Conservation (phyloP, 2,888 invertebrate genomes). For the Eulithis prunata region DNA sequence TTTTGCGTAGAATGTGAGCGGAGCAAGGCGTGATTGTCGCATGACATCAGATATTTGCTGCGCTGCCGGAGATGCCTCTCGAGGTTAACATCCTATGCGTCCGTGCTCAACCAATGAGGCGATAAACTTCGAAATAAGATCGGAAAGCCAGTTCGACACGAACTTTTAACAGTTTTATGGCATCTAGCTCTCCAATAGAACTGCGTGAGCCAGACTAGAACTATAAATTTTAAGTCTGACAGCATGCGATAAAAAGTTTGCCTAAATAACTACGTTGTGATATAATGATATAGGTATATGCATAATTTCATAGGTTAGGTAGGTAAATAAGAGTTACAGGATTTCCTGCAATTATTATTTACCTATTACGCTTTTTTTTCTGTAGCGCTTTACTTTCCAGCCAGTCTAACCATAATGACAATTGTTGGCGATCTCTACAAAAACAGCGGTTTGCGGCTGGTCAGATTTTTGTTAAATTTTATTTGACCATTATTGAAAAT, state of each 20-base stretch:
- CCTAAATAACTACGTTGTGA: not conserved
- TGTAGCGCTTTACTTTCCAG: not conserved
- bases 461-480: not conserved
- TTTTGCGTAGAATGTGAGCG: slow-evolving; percentile 17
- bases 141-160: slow-evolving; percentile 61
- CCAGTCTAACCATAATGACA: not conserved
- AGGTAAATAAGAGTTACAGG: not conserved
- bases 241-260: not conserved
- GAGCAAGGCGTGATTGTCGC: slow-evolving; percentile 46
- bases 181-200: slow-evolving; percentile 44
- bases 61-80: slow-evolving; percentile 39
- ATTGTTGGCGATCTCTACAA: not conserved
- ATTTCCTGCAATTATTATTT: no score
- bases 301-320: not conserved
- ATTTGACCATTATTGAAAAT: not conserved
- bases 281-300: not conserved
- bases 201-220: slow-evolving; percentile 8
- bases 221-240: slow-evolving; percentile 6
- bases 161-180: slow-evolving; percentile 53
- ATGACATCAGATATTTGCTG: slow-evolving; percentile 70
- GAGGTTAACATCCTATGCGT: slow-evolving; percentile 77
- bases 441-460: not conserved
- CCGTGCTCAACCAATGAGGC: slow-evolving; percentile 61
- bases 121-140: slow-evolving; percentile 64
- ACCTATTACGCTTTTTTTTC: no score